Evolutionary conservation across 2,113 vertebrate species (phyloP).

Genomic region (Sinocyclocheilus rhinocerous): DNA sequence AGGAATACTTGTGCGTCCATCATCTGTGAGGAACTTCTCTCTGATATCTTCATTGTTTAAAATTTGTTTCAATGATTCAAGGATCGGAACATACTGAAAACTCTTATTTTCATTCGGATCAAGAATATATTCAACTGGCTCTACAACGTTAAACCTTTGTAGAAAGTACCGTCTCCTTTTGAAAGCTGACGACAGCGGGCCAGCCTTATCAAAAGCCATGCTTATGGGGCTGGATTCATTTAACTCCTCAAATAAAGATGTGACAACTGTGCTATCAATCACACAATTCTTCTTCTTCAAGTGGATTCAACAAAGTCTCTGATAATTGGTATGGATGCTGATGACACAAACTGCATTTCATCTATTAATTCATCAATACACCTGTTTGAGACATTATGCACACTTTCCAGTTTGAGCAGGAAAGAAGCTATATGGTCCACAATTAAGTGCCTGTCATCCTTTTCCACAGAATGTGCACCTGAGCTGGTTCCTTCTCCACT

Average conservation of each 20-base stretch:
- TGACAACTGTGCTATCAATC: neutral
- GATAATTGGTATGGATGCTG: slow-evolving; percentile 3
- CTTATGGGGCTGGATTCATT: neutral
- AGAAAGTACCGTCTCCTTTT: slow-evolving; percentile 37
- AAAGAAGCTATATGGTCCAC: slow-evolving; percentile 32
- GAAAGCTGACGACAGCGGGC: slow-evolving; percentile 36
- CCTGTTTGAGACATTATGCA: slow-evolving; percentile 43
- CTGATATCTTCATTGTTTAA: slow-evolving; percentile 5
- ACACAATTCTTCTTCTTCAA: neutral
- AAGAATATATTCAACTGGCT: slow-evolving; percentile 47
- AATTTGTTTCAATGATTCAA: slow-evolving; percentile 25
- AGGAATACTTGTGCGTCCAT: neutral
- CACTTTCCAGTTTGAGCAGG: slow-evolving; percentile 47
- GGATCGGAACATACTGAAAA: slow-evolving; percentile 44
- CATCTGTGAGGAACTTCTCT: neutral
- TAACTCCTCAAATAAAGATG: slow-evolving; percentile 20
- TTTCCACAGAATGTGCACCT: slow-evolving; percentile 25
- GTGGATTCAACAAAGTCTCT: neutral
- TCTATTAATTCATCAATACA: slow-evolving; percentile 49
- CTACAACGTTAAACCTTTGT: slow-evolving; percentile 33
- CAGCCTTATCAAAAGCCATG: slow-evolving; percentile 19
- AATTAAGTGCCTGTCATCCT: slow-evolving; percentile 37
- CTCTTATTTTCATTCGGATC: slow-evolving; percentile 7
- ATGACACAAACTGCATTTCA: slow-evolving; percentile 42
- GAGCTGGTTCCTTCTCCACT: slow-evolving; percentile 24